Conservation (phyloP, 2,797 vertebrate genomes). For the Acropternis orthonyx region DNA sequence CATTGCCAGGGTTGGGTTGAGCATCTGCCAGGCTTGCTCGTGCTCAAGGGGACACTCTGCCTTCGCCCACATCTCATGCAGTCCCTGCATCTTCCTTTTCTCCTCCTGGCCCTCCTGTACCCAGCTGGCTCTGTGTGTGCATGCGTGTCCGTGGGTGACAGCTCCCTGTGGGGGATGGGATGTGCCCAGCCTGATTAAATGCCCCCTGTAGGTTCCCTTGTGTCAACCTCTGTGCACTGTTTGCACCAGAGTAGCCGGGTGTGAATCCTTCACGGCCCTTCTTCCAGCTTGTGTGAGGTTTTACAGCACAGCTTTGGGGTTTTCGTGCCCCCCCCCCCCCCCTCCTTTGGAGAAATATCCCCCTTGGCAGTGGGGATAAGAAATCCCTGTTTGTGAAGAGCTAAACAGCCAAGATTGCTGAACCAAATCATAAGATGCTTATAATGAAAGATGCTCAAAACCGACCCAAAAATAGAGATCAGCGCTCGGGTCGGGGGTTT, state of each 20-base stretch:
- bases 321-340: accelerated
- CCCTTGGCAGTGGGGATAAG: neutral
- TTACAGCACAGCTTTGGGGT: neutral
- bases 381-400: neutral
- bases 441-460: neutral
- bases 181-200: neutral
- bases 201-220: neutral
- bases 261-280: neutral
- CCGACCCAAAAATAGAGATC: neutral
- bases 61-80: neutral
- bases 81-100: neutral
- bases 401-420: neutral
- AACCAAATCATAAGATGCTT: constrained; percentile 31
- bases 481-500: neutral
- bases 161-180: constrained; percentile 14
- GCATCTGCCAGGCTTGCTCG: constrained; percentile 42
- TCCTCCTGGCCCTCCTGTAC: neutral
- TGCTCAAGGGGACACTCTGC: constrained; percentile 29
- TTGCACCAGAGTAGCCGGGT: neutral
- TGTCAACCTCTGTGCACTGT: neutral
- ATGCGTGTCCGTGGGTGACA: neutral
- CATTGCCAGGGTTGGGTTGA: neutral
- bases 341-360: neutral
- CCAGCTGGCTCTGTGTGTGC: constrained; percentile 3
- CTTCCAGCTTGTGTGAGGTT: neutral